Conservation (phyloP, 2,888 invertebrate species). For the Pteria penguin region DNA sequence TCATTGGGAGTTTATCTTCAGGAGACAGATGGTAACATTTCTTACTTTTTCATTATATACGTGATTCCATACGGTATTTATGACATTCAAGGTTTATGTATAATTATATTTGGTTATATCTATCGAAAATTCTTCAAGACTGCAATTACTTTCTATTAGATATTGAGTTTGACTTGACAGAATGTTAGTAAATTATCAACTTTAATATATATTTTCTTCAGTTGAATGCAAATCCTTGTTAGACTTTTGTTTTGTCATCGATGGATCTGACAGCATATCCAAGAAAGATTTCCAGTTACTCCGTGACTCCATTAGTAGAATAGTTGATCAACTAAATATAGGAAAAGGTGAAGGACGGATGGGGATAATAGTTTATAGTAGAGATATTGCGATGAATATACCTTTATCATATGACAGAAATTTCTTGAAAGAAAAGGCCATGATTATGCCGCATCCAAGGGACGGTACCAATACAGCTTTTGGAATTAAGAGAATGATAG, state of each 20-base stretch:
- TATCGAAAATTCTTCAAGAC: too few species aligned
- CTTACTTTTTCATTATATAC: too few species aligned
- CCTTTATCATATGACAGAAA: slow-evolving; percentile 42
- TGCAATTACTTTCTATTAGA: too few species aligned
- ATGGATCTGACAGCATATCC: slow-evolving; percentile 69
- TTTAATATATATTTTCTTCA: slow-evolving; percentile 43
- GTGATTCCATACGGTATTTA: too few species aligned
- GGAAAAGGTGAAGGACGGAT: slow-evolving; percentile 41
- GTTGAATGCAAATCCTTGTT: slow-evolving; percentile 57
- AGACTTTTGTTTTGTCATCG: slow-evolving; percentile 69
- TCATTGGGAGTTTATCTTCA: too few species aligned
- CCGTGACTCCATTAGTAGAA: slow-evolving; percentile 49
- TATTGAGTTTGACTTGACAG: too few species aligned
- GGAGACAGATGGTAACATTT: too few species aligned
- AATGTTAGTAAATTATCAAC: too few species aligned
- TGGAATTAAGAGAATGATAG: slow-evolving; percentile 55
- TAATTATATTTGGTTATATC: too few species aligned
- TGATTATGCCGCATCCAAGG: slow-evolving; percentile 45
- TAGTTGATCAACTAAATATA: slow-evolving; percentile 56
- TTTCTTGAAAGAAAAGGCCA: slow-evolving; percentile 38
- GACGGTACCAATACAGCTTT: slow-evolving; percentile 55
- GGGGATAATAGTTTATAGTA: slow-evolving; percentile 58
- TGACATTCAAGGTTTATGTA: too few species aligned
- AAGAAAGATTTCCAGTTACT: slow-evolving; percentile 55
- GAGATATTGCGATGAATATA: slow-evolving; percentile 45